Evolutionary conservation across 1,140 invertebrate species (phyloP), one percentile per base, ranked within the genome.

Genomic region (Metaphire vulgaris): DNA sequence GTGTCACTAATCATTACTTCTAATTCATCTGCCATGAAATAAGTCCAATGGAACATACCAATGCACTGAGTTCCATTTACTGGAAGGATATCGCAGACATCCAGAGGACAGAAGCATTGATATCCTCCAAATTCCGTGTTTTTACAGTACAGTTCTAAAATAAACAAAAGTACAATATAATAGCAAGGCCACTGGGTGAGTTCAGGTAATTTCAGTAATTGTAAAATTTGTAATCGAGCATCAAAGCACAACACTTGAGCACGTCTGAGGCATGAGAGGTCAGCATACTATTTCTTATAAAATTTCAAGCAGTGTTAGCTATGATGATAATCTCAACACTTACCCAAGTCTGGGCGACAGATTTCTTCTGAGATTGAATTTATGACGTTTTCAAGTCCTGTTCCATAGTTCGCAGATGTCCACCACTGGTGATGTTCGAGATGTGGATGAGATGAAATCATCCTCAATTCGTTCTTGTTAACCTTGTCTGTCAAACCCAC

Each of bases 81-180:
- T 16, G 74, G 74, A 2, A 74, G 33, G 6, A 66, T 67, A 65
- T 76, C 76, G 33, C 76, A 76, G 26, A n/a, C 56, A 32, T 72
- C 41, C 30, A 66, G 29, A 31, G 41, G 69, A 73, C 76, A 76
- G 76, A 76, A 76, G 32, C 76, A 76, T 34, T 74, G 74, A 69
- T 67, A 66, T 12, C 28, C 74, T 28, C 66, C 74, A 31, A 64
- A 66, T 33, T 74, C 74, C n/a, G 56, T 74, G 21, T 33, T 28
- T 14, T 29, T 30, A 68, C 74, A 74, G 74, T 68, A 41, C 1
- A 68, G 29, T 32, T 74, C 74, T 74, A 33, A 31, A 74, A 72
- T 2, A 26, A 2, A 56, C 6, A 56, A 56, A 6, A 56, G n/a
- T n/a, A n/a, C n/a, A n/a, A n/a, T n/a, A n/a, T n/a, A n/a, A n/a